Base-by-base conservation (phyloP, 1,140 invertebrate species). In the Macrobrachium rosenbergii region DNA sequence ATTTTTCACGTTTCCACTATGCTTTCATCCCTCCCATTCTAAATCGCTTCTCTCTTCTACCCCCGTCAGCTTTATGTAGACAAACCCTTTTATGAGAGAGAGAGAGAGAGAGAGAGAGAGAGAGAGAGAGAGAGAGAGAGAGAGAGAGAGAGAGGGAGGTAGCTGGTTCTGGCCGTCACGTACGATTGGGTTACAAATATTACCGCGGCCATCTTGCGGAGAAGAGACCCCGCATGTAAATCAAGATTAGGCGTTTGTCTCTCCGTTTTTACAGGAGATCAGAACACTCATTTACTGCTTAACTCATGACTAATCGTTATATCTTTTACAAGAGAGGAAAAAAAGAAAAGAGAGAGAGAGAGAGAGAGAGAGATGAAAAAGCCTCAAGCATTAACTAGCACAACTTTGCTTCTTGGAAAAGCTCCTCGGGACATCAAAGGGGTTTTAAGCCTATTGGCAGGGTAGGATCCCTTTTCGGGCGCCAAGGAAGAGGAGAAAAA, bases 161-260 rank as follows among this genome's bases (percentile, higher is more conserved):
- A 62, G 78, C 45, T 81, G 77, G 84, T 76, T 82, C 69, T 72
- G 69, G 58, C 21, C 78, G 59, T 81, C 84, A 76, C 84, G 78
- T 82, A 19, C 81, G 84, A 87, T 87, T 82, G 78, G 78, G 84
- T 87, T 87, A 87, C 84, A 87, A 81, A 81, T 79, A 79, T 11
- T 69, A 60, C 84, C 84, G 84, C 78, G 64, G 84, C 84, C 84
- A 87, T 76, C 84, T 86, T 86, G 77, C 79, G 73, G 28, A 64
- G 17, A 28, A 23, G 60, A 45, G 64, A 45, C 21, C 72, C 28
- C 72, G 64, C 45, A 37, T 82, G 64, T 72, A 63, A 64, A 63
- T 72, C 67, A 67, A 52, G 67, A 64, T 63, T 82, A n/a, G 37
- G 63, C 45, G 62, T 58, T 60, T 69, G 63, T 82, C 21, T 69